Conservation (phyloP, 2,888 invertebrate species). For the Loripinus fragilis region DNA sequence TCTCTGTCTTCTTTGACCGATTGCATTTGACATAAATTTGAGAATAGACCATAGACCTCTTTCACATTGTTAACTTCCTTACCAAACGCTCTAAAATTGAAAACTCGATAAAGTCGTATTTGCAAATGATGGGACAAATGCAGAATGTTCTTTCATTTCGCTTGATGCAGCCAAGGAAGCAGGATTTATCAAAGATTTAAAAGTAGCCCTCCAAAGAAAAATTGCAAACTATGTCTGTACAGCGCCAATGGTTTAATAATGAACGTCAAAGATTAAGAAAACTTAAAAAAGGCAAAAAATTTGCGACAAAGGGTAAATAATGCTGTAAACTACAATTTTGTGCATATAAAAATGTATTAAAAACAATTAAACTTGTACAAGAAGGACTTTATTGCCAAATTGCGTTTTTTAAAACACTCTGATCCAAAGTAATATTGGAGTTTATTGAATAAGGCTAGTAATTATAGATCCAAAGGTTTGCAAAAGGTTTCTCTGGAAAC, state of each 20-base stretch:
- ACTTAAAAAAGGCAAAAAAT: constrained; percentile 1
- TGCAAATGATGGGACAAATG: no score
- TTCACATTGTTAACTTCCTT: no score
- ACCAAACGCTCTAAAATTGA: no score
- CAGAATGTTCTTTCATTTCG: constrained; percentile 10
- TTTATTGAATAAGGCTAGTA: constrained; percentile 5
- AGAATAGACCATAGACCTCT: no score
- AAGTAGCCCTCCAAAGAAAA: background rate
- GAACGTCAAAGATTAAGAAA: background rate
- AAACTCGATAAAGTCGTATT: no score
- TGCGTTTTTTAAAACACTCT: background rate
- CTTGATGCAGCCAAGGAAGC: constrained; percentile 10
- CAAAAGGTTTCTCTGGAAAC: constrained; percentile 2
- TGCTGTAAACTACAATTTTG: constrained; percentile 7
- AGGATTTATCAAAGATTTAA: constrained; percentile 13
- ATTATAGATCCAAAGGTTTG: background rate
- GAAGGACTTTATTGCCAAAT: constrained; percentile 4
- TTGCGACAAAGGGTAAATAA: background rate
- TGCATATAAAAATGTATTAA: constrained; percentile 11
- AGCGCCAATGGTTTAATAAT: constrained; percentile 5
- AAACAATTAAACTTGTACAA: background rate
- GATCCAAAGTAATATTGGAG: constrained; percentile 15
- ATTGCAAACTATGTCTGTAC: background rate
- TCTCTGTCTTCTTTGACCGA: no score
- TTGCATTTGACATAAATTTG: no score